Percentiles rank a stretch among this genome's conserved stretches.
Evolutionary conservation across 2,888 invertebrate genomes (phyloP).

Genomic region (Philereme transversata): DNA sequence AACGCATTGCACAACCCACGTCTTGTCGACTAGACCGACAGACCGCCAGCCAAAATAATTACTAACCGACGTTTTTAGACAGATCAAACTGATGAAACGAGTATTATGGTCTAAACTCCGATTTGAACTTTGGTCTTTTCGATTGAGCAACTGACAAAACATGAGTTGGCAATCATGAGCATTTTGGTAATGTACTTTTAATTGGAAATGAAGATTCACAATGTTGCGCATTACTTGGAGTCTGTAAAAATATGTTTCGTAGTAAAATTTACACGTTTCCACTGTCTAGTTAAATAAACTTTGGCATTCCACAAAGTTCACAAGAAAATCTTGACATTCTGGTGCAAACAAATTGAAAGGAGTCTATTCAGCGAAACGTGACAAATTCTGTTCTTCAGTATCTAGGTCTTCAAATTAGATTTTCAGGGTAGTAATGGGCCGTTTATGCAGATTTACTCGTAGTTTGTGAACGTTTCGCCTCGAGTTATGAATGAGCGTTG

Average conservation of each 20-base stretch:
- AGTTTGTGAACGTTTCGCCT: slow-evolving; percentile 63
- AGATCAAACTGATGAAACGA: slow-evolving; percentile 46
- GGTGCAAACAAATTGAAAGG: slow-evolving; percentile 35
- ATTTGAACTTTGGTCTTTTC: slow-evolving; percentile 44
- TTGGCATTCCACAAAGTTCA: slow-evolving; percentile 17
- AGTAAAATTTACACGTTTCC: background rate
- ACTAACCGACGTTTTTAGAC: slow-evolving; percentile 47
- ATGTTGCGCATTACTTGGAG: slow-evolving; percentile 24
- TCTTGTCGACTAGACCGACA: slow-evolving; percentile 50
- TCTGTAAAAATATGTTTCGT: slow-evolving; percentile 5
- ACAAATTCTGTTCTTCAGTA: slow-evolving; percentile 52
- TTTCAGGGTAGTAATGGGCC: slow-evolving; percentile 61
- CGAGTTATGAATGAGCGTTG: slow-evolving; percentile 71
- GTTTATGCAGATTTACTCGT: slow-evolving; percentile 70
- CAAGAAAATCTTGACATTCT: slow-evolving; percentile 22
- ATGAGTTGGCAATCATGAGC: slow-evolving; percentile 23
- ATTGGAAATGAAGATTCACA: slow-evolving; percentile 28
- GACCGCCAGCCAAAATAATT: slow-evolving; percentile 59
- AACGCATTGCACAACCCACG: slow-evolving; percentile 62
- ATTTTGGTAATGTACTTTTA: slow-evolving; percentile 32
- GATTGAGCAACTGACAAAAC: slow-evolving; percentile 38
- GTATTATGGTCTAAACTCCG: slow-evolving; percentile 36
- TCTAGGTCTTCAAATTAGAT: slow-evolving; percentile 59
- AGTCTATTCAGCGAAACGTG: slow-evolving; percentile 38
- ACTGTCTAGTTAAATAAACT: slow-evolving; percentile 16